These are phyloP conservation scores for Blastobasis adustella DNA, from an alignment of 2,888 invertebrate genomes.

Conservation along the genomic window DNA sequence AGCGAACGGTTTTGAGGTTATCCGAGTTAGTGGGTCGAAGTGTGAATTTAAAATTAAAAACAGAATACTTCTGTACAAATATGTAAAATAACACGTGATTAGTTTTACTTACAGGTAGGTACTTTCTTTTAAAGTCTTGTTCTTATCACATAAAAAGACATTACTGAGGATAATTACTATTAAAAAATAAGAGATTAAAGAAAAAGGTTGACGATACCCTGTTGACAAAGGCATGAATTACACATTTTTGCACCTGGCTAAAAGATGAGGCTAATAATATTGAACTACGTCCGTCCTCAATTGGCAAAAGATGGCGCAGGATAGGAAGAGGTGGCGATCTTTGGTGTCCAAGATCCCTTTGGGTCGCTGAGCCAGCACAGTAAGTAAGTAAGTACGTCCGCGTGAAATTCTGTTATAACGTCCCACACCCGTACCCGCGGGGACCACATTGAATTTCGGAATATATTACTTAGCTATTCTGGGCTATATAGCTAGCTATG, in stretches of 20 bases:
- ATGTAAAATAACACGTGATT: neutral
- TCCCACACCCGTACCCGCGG: too few relatives aligned
- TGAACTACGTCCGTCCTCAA: too few relatives aligned
- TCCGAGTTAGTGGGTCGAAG: neutral
- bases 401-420: too few relatives aligned
- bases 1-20: neutral
- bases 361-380: too few relatives aligned
- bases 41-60: neutral
- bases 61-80: neutral
- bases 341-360: too few relatives aligned
- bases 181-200: neutral
- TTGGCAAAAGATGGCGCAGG: too few relatives aligned
- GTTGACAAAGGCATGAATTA: neutral
- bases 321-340: too few relatives aligned
- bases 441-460: too few relatives aligned
- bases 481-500: too few relatives aligned
- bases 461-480: too few relatives aligned
- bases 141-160: neutral
- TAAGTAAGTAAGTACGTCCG: too few relatives aligned
- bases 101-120: neutral
- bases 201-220: neutral
- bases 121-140: neutral
- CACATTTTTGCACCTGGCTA: neutral
- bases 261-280: neutral
- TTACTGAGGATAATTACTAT: neutral